Percentiles rank a stretch among this genome's conserved stretches.
Conservation (phyloP, 35 echinoderm and acorn worm species). For the Strongylocentrotus purpuratus region DNA sequence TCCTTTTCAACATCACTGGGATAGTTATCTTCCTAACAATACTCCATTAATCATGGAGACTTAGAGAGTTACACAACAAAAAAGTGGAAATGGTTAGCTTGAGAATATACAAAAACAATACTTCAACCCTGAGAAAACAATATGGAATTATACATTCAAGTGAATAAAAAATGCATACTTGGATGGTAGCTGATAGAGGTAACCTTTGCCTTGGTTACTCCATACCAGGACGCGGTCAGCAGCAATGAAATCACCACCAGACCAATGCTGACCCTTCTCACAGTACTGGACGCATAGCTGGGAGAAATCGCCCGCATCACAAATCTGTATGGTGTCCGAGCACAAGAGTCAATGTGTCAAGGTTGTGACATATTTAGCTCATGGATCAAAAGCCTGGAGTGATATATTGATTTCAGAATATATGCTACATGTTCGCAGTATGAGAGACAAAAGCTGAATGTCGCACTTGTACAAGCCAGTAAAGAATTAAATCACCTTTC, state of each 20-base stretch:
- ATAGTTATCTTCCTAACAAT: no score
- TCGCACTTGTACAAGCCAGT: no score
- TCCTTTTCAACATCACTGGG: no score
- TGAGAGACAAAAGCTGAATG: no score
- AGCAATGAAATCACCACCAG: constrained; percentile 92
- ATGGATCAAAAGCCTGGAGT: no score
- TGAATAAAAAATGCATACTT: constrained; percentile 53
- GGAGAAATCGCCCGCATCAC: constrained; percentile 96
- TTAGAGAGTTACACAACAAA: no score
- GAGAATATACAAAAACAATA: not conserved
- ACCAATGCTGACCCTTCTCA: constrained; percentile 91
- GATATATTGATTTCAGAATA: no score
- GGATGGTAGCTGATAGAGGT: constrained; percentile 96
- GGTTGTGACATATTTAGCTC: no score
- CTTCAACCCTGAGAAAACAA: not conserved
- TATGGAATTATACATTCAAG: no score
- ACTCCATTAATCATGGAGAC: no score
- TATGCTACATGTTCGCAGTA: no score
- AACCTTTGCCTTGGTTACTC: constrained; percentile 94
- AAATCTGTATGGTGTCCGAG: constrained; percentile 68
- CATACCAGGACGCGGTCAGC: constrained; percentile 94
- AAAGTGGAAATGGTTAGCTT: not conserved
- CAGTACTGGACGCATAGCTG: constrained; percentile 82
- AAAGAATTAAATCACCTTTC: no score
- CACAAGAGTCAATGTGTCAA: not conserved